These are phyloP conservation scores for Labroides dimidiatus DNA, from an alignment of 2,797 vertebrate species.

Conservation along the genomic window DNA sequence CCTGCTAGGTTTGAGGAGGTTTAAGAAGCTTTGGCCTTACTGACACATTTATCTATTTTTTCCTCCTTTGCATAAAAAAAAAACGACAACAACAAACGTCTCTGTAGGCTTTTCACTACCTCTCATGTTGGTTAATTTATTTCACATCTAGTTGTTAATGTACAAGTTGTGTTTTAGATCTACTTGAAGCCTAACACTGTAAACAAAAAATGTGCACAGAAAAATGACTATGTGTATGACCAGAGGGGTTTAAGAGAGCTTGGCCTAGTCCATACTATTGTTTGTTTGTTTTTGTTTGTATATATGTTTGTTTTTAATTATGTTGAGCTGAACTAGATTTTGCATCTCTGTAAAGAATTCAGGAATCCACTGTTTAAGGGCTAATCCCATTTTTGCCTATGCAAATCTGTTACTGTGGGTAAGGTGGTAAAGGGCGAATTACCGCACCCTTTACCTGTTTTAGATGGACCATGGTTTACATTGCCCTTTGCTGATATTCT, in stretches of 20 bases:
- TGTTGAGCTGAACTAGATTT: conserved; percentile 85
- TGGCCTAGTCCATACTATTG: conserved; percentile 77
- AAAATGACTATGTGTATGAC: conserved; percentile 79
- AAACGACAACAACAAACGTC: conserved; percentile 61
- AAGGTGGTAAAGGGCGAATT: conserved; percentile 87
- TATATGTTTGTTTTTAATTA: conserved; percentile 80
- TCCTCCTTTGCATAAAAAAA: conserved; percentile 58
- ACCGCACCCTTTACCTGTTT: conserved; percentile 85
- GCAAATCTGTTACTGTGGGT: conserved; percentile 98
- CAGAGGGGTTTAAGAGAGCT: conserved; percentile 77
- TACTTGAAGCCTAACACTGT: conserved; percentile 92
- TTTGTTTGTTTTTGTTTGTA: conserved; percentile 65
- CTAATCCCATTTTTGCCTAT: conserved; percentile 99
- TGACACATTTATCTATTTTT: conserved; percentile 55
- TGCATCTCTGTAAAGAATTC: conserved; percentile 90
- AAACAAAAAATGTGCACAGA: conserved; percentile 85
- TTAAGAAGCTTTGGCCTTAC: conserved; percentile 76
- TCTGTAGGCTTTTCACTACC: conserved; percentile 95
- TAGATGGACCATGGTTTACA: conserved; percentile 95
- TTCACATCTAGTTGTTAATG: conserved; percentile 87
- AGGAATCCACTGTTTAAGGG: conserved; percentile 98
- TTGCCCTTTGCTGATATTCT: conserved; percentile 94
- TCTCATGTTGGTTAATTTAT: conserved; percentile 94
- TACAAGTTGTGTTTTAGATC: conserved; percentile 85
- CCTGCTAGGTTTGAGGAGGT: conserved; percentile 53